phyloP scores from a whole-genome alignment of 2,113 vertebrate species.

The Irena cyanogastra region DNA sequence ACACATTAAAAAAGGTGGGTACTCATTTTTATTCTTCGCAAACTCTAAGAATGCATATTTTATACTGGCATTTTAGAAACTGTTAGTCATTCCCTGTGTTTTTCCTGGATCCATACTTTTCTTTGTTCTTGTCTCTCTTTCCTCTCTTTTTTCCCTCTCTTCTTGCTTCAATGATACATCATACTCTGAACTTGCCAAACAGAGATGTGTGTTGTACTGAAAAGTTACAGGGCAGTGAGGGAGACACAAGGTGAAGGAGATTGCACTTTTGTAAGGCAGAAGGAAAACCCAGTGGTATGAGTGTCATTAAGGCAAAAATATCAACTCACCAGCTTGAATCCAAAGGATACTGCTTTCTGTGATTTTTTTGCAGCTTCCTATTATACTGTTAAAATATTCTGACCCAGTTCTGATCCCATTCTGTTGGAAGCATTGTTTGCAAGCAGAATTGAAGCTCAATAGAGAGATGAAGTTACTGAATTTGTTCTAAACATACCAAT shows the following conservation, averaged over 20 bases:
- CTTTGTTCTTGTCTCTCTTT: neutral
- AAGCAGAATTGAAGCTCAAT: neutral
- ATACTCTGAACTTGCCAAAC: neutral
- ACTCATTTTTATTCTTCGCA: neutral
- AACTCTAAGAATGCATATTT: neutral
- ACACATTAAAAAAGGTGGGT: neutral
- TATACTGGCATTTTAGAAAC: neutral
- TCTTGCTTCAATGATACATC: neutral
- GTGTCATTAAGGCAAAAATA: neutral
- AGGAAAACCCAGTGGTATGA: neutral
- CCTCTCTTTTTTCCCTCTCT: accelerated
- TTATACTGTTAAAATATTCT: neutral
- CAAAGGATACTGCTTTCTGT: neutral
- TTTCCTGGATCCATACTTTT: neutral
- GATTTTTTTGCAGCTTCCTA: neutral
- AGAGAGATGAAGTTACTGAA: neutral
- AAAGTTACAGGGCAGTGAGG: neutral
- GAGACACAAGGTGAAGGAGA: neutral
- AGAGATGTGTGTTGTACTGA: neutral
- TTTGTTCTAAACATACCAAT: neutral
- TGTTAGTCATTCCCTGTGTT: neutral
- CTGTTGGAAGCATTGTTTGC: neutral
- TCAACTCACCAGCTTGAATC: neutral
- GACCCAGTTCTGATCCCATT: neutral
- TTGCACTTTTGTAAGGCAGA: neutral